phyloP scores from a whole-genome alignment of 2,888 invertebrate species.

The Drosophila stalkeri region DNA sequence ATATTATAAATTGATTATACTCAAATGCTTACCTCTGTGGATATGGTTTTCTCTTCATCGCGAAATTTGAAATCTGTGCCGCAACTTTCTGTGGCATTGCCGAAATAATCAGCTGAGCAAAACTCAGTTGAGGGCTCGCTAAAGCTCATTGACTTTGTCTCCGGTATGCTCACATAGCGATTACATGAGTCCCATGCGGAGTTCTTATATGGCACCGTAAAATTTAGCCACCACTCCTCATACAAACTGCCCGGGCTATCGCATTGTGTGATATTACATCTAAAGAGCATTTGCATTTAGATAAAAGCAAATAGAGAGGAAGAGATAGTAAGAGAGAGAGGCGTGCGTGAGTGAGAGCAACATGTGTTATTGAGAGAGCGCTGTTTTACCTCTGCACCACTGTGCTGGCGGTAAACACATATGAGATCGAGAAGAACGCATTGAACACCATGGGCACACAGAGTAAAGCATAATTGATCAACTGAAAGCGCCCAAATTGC shows the following conservation, averaged over 20 bases:
- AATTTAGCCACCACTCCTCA: slow-evolving; percentile 86
- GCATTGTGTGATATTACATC: slow-evolving; percentile 84
- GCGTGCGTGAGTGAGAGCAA: slow-evolving; percentile 1
- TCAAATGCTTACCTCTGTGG: slow-evolving; percentile 77
- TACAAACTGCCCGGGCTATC: slow-evolving; percentile 77
- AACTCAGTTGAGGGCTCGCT: slow-evolving; percentile 46
- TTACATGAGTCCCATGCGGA: slow-evolving; percentile 67
- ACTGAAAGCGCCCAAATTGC: slow-evolving; percentile 89
- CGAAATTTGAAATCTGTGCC: slow-evolving; percentile 79
- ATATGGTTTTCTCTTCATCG: slow-evolving; percentile 76
- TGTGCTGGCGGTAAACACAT: slow-evolving; percentile 90
- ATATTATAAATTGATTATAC: neutral
- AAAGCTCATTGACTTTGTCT: neutral
- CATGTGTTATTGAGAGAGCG: neutral
- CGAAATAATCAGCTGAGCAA: slow-evolving; percentile 85
- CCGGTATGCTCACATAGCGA: slow-evolving; percentile 53
- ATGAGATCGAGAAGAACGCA: slow-evolving; percentile 88
- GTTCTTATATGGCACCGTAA: slow-evolving; percentile 83
- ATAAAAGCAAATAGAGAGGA: slow-evolving; percentile 1
- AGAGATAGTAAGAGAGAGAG: neutral
- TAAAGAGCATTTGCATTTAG: slow-evolving; percentile 36
- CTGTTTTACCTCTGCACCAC: slow-evolving; percentile 88
- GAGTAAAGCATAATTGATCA: slow-evolving; percentile 87
- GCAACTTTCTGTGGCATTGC: slow-evolving; percentile 69
- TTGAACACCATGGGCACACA: slow-evolving; percentile 88